Evolutionary conservation across 2,797 vertebrate genomes (phyloP).

Genomic region (Calcarius lapponicus): DNA sequence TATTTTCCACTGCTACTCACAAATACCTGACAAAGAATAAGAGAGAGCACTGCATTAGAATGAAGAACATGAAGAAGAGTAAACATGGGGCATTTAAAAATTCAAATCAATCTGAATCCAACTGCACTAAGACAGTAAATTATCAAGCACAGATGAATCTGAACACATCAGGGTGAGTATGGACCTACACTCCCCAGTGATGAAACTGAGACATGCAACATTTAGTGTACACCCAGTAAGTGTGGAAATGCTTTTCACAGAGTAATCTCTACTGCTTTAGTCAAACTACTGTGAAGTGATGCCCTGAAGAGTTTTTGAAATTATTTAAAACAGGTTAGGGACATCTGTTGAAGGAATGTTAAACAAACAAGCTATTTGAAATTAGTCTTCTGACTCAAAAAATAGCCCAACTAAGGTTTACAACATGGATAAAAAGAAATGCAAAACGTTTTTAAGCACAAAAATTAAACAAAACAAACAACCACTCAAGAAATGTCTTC

Average conservation of each 20-base stretch:
- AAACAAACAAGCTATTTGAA: background rate
- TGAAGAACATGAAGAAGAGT: background rate
- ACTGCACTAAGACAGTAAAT: background rate
- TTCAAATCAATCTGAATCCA: background rate
- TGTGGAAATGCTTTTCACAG: background rate
- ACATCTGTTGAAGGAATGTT: background rate
- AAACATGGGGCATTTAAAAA: background rate
- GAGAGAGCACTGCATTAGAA: constrained; percentile 1
- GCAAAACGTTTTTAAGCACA: background rate
- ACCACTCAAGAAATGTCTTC: background rate
- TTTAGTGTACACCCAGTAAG: background rate
- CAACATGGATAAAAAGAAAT: background rate
- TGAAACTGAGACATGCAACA: background rate
- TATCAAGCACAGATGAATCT: background rate
- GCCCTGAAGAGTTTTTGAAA: background rate
- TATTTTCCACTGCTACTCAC: constrained; percentile 94
- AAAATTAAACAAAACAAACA: background rate
- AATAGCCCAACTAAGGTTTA: background rate
- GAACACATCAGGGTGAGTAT: background rate
- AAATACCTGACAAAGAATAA: constrained; percentile 86
- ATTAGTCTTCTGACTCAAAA: background rate
- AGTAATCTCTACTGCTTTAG: background rate
- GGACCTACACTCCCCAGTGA: background rate
- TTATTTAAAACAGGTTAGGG: background rate
- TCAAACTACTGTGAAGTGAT: background rate